phyloP scores from a whole-genome alignment of 2,113 vertebrate species.

The Noturus placidus region DNA sequence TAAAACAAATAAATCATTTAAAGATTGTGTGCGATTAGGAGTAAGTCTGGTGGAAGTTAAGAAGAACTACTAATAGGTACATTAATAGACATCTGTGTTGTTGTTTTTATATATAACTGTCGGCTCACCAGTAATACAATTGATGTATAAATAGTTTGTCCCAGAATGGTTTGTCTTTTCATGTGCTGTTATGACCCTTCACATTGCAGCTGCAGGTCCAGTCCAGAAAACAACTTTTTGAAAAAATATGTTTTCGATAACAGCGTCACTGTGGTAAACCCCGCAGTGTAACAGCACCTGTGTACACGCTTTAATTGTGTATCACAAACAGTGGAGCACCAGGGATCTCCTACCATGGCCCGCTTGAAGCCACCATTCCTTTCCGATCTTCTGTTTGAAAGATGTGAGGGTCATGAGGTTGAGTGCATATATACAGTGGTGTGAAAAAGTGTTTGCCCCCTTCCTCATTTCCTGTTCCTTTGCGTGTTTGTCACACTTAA shows the following conservation, averaged over 20 bases:
- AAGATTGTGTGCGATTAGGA: no score
- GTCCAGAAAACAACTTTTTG: conserved; percentile 31
- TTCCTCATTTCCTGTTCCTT: no score
- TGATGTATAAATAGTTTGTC: no score
- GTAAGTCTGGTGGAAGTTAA: neutral
- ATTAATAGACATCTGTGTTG: neutral
- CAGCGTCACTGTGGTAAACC: neutral
- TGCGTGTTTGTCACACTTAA: no score
- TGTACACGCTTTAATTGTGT: conserved; percentile 31
- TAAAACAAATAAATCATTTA: neutral
- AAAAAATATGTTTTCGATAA: conserved; percentile 14
- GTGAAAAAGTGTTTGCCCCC: no score
- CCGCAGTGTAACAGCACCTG: conserved; percentile 35
- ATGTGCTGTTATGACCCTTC: neutral
- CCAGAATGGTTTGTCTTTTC: neutral
- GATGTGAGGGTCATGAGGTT: conserved; percentile 4
- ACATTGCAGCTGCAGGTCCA: neutral
- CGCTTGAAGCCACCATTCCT: neutral
- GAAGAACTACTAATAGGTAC: neutral
- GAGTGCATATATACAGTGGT: conserved; percentile 24
- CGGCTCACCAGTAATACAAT: no score
- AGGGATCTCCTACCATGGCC: conserved; percentile 8
- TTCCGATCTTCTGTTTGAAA: neutral
- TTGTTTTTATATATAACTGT: no score
- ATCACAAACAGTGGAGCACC: conserved; percentile 1